Evolutionary conservation across 2,888 invertebrate species (phyloP), one percentile per base, ranked within the genome.

Genomic region (Eristalinus sepulchralis): DNA sequence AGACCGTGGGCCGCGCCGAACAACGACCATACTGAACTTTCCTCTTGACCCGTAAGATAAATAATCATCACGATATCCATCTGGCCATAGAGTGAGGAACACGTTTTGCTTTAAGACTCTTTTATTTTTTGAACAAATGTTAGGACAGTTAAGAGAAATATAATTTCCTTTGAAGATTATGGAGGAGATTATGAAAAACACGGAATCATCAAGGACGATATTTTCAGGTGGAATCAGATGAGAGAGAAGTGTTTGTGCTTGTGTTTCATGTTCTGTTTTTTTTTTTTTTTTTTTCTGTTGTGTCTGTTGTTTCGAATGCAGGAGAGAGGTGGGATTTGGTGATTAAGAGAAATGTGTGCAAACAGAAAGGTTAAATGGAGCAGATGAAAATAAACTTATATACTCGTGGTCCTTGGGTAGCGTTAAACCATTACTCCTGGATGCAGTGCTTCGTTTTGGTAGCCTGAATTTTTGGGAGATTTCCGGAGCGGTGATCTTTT

Each of bases 151-250:
- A 67, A 83, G 77, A 77, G 72, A 62, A 83, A 72, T 77, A 71
- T 72, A 83, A 83, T 83, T 83, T 83, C 83, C 83, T 71, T 67
- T 77, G 39, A 77, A 77, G 77, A 83, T 83, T 71, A 72, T 72
- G 62, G 39, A 20, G 53, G 39, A 57, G 62, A 83, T 71, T 67
- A 62, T 17, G 33, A 53, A 53, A 36, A 39, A 57, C 33, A 59
- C 36, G 36, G 17, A 22, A 70, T 70, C 11, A 17, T 20, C 36
- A 59, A 68, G 55, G 10, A 33, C 31, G 24, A 27, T 68, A 34
- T 34, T 57, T 57, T 57, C 33, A 24, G 20, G 36, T 70, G 36
- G 36, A n/a, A 2, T 53, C 17, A 33, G 33, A 27, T 53, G 27
- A 27, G 17, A 53, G 11, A 5, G 5, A 13, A 1, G 53, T 57